Base-by-base conservation (phyloP, 92 coral and sea anemone species). In the Anthopleura xanthogrammica region DNA sequence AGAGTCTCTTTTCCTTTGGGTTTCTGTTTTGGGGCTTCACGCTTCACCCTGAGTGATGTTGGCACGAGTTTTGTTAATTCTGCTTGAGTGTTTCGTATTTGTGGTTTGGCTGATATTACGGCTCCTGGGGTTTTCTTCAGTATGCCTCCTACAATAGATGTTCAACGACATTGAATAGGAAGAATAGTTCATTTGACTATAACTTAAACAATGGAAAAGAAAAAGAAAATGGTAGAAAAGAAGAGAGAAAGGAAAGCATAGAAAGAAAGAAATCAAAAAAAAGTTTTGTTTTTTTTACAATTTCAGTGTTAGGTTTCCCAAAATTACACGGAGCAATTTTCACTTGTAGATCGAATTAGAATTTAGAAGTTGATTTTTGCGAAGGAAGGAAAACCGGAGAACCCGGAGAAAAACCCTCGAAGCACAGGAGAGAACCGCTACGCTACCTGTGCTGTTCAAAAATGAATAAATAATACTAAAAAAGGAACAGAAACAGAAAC, bases 61-160 rank as follows among this genome's bases (percentile, higher is more conserved):
- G 99, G 99, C 5, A 96, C 92, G 16, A 96, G 95, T 85, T 91
- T 92, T 20, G 99, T 96, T 52, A 96, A 80, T 78, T 96, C 98
- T 7, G 99, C 99, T 80, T 94, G 99, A 4, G 99, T 96, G 90
- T 96, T 96, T 19, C 99, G 92, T 55, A 96, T 86, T 82, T 96
- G 99, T 12, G 99, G 99, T 60, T 96, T 96, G 76, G 99, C 99
- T 52, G 87, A 92, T 56, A 96, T 94, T 19, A 92, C 91, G 2
- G 98, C 94, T 17, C 92, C 90, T 75, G 90, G 89, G 62, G 92
- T 90, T 79, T 96, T 96, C 82, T 89, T 91, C 1, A 93, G 84
- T 20, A 87, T 89, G 62, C 91, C 95, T 54, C 91, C 98, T 93
- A 83, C n/a, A 79, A 72, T 29, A 48, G 9, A 74, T 54, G 58